phyloP scores from a whole-genome alignment of 2,113 vertebrate genomes.

The Bagarius yarrelli region DNA sequence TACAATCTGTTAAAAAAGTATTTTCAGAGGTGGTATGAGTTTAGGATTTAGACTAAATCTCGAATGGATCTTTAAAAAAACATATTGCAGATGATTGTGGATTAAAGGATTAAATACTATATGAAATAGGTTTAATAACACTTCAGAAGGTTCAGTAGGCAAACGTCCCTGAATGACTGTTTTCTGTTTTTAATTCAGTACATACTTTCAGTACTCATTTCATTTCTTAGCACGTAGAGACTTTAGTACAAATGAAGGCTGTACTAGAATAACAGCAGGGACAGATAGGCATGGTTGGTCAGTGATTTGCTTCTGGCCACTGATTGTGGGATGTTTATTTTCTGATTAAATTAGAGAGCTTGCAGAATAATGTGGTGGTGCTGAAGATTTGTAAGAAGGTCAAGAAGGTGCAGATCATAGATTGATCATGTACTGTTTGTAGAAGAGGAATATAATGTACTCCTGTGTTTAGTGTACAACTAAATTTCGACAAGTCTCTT shows the following conservation, averaged over 20 bases:
- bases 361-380: constrained; percentile 6
- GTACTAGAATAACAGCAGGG: constrained; percentile 11
- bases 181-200: too few species aligned
- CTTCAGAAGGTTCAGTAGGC: background rate
- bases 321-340: constrained; percentile 37
- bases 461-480: background rate
- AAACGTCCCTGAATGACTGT: too few species aligned
- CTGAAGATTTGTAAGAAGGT: constrained; percentile 24
- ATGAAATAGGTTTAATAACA: background rate
- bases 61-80: too few species aligned
- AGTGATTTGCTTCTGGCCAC: constrained; percentile 20
- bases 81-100: background rate
- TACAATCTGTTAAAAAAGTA: too few species aligned
- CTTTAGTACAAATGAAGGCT: background rate
- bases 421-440: background rate
- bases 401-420: constrained; percentile 15
- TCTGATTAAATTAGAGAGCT: constrained; percentile 33
- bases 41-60: too few species aligned
- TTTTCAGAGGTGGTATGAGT: too few species aligned
- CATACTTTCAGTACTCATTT: background rate
- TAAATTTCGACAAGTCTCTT: too few species aligned
- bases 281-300: background rate
- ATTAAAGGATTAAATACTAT: background rate
- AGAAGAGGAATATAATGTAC: background rate
- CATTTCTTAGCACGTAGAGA: background rate